Percentiles rank a stretch among this genome's conserved stretches.
Evolutionary conservation across 2,888 invertebrate genomes (phyloP).

Genomic region (Lampropteryx suffumata): DNA sequence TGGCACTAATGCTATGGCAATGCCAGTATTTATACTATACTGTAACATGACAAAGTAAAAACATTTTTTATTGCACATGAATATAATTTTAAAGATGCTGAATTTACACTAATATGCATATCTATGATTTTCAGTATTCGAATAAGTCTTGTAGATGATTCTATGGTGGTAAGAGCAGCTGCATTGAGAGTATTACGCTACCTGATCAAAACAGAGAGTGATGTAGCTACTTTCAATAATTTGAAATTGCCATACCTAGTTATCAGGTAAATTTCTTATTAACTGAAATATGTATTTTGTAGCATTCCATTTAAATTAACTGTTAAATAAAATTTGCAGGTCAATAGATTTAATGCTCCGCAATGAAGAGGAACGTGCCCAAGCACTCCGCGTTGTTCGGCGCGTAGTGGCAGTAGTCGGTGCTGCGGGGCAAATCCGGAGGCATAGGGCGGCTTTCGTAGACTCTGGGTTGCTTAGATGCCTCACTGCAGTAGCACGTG

Average conservation of each 20-base stretch:
- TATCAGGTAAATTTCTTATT: constrained; percentile 83
- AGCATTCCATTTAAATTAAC: too few relatives aligned
- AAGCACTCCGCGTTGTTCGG: constrained; percentile 93
- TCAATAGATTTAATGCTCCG: constrained; percentile 95
- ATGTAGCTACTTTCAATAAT: constrained; percentile 90
- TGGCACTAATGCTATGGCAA: too few relatives aligned
- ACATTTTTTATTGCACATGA: too few relatives aligned
- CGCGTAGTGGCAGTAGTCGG: constrained; percentile 71
- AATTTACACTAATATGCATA: not conserved
- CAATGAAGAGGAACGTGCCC: constrained; percentile 96
- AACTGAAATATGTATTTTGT: not conserved
- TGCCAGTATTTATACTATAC: too few relatives aligned
- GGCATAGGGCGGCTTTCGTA: constrained; percentile 87
- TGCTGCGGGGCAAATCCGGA: constrained; percentile 84
- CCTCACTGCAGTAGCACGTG: constrained; percentile 90
- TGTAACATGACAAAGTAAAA: too few relatives aligned
- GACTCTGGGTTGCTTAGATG: constrained; percentile 90
- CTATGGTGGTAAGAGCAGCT: constrained; percentile 94
- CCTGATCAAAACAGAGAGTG: constrained; percentile 89
- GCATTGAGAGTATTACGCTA: constrained; percentile 94
- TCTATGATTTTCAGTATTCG: constrained; percentile 86
- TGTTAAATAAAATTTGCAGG: constrained; percentile 62
- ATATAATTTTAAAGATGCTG: too few relatives aligned
- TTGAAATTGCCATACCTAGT: constrained; percentile 93
- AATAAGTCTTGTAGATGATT: constrained; percentile 91